These are phyloP conservation scores for Catagonus wagneri DNA, from an alignment of 2,113 vertebrate species.

Conservation along the genomic window DNA sequence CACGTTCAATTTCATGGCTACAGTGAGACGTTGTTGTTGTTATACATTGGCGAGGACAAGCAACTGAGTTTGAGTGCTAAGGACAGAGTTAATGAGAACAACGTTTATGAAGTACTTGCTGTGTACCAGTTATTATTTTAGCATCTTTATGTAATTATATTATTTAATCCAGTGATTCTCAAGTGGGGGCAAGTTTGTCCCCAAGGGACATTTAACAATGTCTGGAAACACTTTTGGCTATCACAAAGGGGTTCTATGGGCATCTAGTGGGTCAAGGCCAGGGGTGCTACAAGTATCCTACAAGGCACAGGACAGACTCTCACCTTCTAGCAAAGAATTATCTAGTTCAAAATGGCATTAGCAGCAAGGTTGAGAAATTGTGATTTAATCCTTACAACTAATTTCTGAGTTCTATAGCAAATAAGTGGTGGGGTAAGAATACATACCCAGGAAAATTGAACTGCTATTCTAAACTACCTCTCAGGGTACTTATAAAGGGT, in stretches of 20 bases:
- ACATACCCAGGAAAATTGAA: background rate
- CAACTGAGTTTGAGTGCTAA: constrained; percentile 49
- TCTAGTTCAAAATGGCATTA: background rate
- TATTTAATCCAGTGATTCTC: constrained; percentile 53
- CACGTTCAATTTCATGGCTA: constrained; percentile 33
- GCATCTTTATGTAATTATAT: constrained; percentile 1
- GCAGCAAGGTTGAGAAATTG: background rate
- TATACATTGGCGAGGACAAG: background rate
- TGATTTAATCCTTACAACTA: background rate
- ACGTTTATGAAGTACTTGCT: constrained; percentile 23
- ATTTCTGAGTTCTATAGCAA: background rate
- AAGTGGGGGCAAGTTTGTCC: background rate
- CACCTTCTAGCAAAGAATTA: background rate
- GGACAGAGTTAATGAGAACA: constrained; percentile 11
- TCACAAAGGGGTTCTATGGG: constrained; percentile 46
- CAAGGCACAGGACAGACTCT: background rate
- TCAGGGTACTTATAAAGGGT: background rate
- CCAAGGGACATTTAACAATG: constrained; percentile 22
- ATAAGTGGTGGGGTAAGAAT: background rate
- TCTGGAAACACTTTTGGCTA: constrained; percentile 41
- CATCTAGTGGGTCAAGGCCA: constrained; percentile 58
- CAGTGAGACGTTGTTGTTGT: background rate
- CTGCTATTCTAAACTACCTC: background rate
- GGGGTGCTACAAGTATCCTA: constrained; percentile 29
- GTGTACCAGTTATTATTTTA: constrained; percentile 30